Evolutionary conservation across 2,797 vertebrate genomes (phyloP).

Genomic region (Peromyscus nudipes): DNA sequence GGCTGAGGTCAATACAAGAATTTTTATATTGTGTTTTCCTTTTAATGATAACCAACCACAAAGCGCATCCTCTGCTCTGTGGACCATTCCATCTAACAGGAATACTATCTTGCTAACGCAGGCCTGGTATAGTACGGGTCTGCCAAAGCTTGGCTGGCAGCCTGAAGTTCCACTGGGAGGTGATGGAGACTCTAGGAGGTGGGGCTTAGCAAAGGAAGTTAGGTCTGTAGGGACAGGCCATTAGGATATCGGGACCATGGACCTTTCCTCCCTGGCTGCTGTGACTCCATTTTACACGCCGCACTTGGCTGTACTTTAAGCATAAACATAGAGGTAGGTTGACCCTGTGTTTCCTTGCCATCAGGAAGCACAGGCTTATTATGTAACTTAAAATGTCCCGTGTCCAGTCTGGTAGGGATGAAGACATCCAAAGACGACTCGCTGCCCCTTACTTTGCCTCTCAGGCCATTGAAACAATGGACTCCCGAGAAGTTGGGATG

Average conservation of each 20-base stretch:
- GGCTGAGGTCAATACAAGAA: not conserved
- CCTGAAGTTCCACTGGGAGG: not conserved
- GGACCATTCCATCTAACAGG: too few relatives aligned
- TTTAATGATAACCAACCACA: not conserved
- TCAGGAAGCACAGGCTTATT: not conserved
- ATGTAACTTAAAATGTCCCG: not conserved
- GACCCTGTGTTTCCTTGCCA: not conserved
- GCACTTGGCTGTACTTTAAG: not conserved
- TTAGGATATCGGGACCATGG: not conserved
- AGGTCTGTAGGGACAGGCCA: not conserved
- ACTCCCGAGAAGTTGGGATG: not conserved
- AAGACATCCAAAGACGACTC: not conserved
- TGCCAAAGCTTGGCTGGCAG: not conserved
- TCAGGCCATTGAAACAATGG: not conserved
- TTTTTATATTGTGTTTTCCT: not conserved
- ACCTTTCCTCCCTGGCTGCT: not conserved
- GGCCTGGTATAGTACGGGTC: not conserved
- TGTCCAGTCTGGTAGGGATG: not conserved
- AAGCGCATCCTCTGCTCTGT: not conserved
- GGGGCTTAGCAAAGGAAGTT: not conserved
- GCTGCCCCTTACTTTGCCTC: not conserved
- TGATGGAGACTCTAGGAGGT: not conserved
- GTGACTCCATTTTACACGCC: not conserved
- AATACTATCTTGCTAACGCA: not conserved
- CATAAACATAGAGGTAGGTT: not conserved